A percentile compares a stretch with the other conserved stretches of the same genome.
Evolutionary conservation across 2,888 invertebrate species (phyloP).

Genomic region (Melinopterus prodromus): DNA sequence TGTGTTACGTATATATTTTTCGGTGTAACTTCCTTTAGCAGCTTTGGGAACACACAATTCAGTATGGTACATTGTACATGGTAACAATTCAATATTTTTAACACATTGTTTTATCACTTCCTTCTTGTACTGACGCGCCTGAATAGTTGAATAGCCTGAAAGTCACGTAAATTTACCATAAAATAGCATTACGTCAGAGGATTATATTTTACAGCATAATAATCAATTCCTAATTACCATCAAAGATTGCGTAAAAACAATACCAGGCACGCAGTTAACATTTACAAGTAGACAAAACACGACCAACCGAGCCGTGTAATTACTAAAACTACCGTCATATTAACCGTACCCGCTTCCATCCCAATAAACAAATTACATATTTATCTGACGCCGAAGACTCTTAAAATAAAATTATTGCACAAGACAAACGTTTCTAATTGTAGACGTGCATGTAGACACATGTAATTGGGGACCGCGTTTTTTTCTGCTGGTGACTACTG

Average conservation of each 20-base stretch:
- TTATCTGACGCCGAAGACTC: neutral
- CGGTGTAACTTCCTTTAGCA: no score
- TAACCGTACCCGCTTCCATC: neutral
- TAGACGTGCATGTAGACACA: neutral
- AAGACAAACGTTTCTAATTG: neutral
- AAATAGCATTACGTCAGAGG: neutral
- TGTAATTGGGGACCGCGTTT: neutral
- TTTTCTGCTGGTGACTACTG: neutral
- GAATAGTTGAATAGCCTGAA: neutral
- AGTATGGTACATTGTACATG: no score
- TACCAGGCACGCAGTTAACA: neutral
- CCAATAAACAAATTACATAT: neutral
- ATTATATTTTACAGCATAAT: neutral
- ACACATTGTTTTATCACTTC: no score
- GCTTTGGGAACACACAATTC: no score
- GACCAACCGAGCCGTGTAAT: neutral
- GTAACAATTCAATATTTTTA: no score
- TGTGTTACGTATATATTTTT: no score
- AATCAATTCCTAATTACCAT: neutral
- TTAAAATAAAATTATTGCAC: constrained; percentile 4
- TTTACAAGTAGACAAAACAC: neutral
- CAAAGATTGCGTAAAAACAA: constrained; percentile 4
- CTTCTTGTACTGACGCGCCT: no score
- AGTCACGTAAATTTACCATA: neutral
- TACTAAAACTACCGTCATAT: neutral